phyloP scores from a whole-genome alignment of 2,888 invertebrate genomes.

The Danaus chrysippus region DNA sequence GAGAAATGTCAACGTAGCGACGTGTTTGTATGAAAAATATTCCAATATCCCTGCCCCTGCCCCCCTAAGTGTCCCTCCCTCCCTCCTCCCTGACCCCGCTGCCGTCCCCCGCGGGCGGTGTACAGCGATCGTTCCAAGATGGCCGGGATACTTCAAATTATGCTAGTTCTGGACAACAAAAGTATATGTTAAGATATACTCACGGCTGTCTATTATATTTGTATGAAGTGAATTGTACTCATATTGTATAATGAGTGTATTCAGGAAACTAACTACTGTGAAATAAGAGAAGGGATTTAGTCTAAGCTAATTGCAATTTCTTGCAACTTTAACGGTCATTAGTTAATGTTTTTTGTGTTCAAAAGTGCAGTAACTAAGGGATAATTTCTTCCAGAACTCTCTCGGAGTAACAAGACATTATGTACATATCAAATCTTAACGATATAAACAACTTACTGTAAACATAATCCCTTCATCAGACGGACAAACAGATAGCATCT shows the following conservation, averaged over 20 bases:
- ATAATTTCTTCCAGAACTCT: neutral
- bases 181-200: slow-evolving; percentile 7
- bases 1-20: slow-evolving; percentile 76
- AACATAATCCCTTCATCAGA: slow-evolving; percentile 15
- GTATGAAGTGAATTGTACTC: neutral
- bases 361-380: too few relatives aligned
- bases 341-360: too few relatives aligned
- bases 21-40: slow-evolving; percentile 80
- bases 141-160: slow-evolving; percentile 35
- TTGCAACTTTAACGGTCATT: too few relatives aligned
- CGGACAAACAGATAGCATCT: slow-evolving; percentile 36
- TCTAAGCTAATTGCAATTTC: too few relatives aligned
- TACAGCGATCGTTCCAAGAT: slow-evolving; percentile 66
- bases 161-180: slow-evolving; percentile 22
- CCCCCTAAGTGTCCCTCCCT: slow-evolving; percentile 17
- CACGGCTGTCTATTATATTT: neutral
- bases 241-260: too few relatives aligned
- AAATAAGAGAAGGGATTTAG: too few relatives aligned
- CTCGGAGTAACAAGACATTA: neutral
- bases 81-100: slow-evolving; percentile 15
- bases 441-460: slow-evolving; percentile 12
- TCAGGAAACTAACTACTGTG: too few relatives aligned
- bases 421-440: slow-evolving; percentile 5
- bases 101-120: slow-evolving; percentile 33
- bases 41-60: slow-evolving; percentile 65